Evolutionary conservation across 1,140 invertebrate genomes (phyloP), one percentile per base, ranked within the genome.

Genomic region (Agrilus planipennis): DNA sequence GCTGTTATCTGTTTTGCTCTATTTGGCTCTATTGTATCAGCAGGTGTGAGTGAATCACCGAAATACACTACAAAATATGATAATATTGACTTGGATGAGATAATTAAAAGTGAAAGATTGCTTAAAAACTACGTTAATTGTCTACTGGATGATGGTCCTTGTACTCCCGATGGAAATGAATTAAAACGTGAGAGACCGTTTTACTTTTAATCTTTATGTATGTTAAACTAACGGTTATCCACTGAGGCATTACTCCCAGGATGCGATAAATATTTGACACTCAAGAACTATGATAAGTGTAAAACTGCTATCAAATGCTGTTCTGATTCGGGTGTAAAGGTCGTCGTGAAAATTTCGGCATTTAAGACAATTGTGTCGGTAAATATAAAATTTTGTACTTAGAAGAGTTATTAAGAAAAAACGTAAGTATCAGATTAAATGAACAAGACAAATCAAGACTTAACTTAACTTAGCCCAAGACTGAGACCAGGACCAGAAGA

Each of bases 21-120:
- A 27, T 27, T 9, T 9, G 7, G 23, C 12, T 27, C 23, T 27
- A 27, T 27, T 12, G 23, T 27, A 27, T 32, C 6, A 32, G 15
- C 6, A 7, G 30, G 30, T 32, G 10, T 7, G 7, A 18, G 15
- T 6, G 32, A 34, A 15, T n/a, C 21, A 12, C 17, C 34, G 22
- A 46, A 46, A 38, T 73, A 72, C 45, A 67, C 69, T 2, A 71
- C 64, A 5, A 68, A 68, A 47, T 73, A 70, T 49, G 71, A 73
- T 45, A 60, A 67, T 47, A 42, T 75, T 25, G 65, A 75, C 47
- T 53, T 75, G 7, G 64, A 73, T 18, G 21, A 51, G 17, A 59
- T 75, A n/a, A 55, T 74, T 27, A 55, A 49, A n/a, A 75, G 62
- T 49, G 61, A 69, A 4, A 54, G 72, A 41, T 54, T 74, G 17